Conservation (phyloP, 1,140 invertebrate species). For the Tribolium madens region DNA sequence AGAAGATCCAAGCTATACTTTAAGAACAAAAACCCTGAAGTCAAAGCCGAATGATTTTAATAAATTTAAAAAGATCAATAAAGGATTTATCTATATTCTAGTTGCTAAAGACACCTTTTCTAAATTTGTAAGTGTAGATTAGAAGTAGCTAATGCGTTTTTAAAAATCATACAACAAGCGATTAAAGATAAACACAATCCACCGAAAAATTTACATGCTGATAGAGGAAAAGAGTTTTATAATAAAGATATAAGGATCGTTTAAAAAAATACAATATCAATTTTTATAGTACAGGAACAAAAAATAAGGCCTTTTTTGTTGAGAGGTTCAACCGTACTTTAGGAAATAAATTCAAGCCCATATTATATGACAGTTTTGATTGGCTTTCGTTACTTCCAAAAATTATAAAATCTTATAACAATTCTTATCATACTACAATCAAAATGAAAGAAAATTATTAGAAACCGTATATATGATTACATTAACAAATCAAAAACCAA, state of each 20-base stretch:
- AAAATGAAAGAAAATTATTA: constrained; percentile 37
- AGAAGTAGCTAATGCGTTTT: constrained; percentile 50
- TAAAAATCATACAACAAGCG: constrained; percentile 44
- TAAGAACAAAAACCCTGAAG: constrained; percentile 48
- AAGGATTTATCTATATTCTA: constrained; percentile 56
- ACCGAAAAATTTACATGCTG: constrained; percentile 58
- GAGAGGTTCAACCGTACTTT: constrained; percentile 57
- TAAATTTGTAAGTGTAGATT: constrained; percentile 55
- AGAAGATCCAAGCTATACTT: constrained; percentile 50
- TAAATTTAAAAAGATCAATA: constrained; percentile 49
- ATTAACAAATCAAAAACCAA: constrained; percentile 33
- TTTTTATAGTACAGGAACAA: constrained; percentile 47
- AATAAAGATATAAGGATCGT: constrained; percentile 48
- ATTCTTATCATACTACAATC: constrained; percentile 17
- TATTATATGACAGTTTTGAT: constrained; percentile 57
- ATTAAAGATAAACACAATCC: constrained; percentile 7
- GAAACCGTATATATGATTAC: constrained; percentile 19
- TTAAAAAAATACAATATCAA: constrained; percentile 49
- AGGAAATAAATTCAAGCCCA: constrained; percentile 64
- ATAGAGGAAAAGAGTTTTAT: constrained; percentile 60
- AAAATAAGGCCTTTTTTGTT: constrained; percentile 51
- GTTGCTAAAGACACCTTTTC: constrained; percentile 57
- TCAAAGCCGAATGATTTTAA: constrained; percentile 46
- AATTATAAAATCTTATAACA: constrained; percentile 24
- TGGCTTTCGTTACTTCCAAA: constrained; percentile 50